These are phyloP conservation scores for Poliocrania exsul DNA, from an alignment of 2,797 vertebrate species.

Conservation along the genomic window DNA sequence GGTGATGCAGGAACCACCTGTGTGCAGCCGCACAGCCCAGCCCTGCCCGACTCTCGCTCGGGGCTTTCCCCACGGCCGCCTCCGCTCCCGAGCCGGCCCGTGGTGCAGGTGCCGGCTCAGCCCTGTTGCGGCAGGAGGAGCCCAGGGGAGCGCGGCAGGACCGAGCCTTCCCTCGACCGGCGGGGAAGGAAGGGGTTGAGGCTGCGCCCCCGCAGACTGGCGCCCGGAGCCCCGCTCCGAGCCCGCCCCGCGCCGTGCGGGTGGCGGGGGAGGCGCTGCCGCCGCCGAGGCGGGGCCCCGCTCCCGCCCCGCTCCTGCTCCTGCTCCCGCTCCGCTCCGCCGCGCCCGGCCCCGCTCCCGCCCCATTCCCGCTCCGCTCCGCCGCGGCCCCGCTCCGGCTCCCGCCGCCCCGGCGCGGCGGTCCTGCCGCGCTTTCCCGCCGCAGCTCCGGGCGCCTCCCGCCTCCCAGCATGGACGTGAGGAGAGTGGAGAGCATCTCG, in stretches of 20 bases:
- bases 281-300: slow-evolving; percentile 11
- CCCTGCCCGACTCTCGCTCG: not conserved
- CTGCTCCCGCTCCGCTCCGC: not conserved
- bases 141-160: too few relatives aligned
- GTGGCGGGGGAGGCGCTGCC: not conserved
- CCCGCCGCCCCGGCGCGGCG: not conserved
- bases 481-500: slow-evolving; percentile 86
- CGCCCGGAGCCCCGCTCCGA: not conserved
- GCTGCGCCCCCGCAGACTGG: too few relatives aligned
- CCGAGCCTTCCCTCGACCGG: too few relatives aligned
- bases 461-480: slow-evolving; percentile 78
- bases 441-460: not conserved
- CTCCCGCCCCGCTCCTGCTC: not conserved
- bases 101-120: not conserved
- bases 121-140: not conserved
- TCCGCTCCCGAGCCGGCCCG: not conserved
- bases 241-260: not conserved
- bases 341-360: not conserved
- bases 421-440: not conserved
- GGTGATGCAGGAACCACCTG: not conserved
- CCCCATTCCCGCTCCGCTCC: not conserved
- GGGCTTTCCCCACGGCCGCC: not conserved
- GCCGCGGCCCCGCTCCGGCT: not conserved
- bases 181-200: not conserved
- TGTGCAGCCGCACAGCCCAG: not conserved